phyloP scores from a whole-genome alignment of 1,140 invertebrate genomes.

The Pantala flavescens region DNA sequence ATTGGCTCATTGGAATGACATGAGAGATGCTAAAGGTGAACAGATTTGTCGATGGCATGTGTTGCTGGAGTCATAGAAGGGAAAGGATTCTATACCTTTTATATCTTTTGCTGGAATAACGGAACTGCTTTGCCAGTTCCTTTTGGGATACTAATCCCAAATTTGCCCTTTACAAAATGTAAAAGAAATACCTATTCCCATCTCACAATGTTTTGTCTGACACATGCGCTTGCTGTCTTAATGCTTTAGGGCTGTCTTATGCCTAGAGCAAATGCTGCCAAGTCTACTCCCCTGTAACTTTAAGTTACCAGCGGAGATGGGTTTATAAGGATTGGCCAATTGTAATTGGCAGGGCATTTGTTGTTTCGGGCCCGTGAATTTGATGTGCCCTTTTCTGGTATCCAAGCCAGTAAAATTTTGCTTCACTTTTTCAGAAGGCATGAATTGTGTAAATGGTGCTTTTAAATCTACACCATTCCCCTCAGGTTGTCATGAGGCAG shows the following conservation, averaged over 20 bases:
- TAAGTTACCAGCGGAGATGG: background rate
- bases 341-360: background rate
- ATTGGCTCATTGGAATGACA: conserved; percentile 87
- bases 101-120: too few relatives aligned
- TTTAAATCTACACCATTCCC: too few relatives aligned
- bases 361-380: background rate
- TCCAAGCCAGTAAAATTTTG: background rate
- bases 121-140: background rate
- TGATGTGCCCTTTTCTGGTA: background rate
- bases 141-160: background rate
- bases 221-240: background rate
- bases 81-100: background rate
- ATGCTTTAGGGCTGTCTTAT: background rate
- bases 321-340: background rate
- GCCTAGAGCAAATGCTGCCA: background rate
- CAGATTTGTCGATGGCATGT: conserved; percentile 67
- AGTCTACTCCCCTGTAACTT: background rate
- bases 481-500: too few relatives aligned
- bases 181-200: background rate
- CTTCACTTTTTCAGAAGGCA: background rate
- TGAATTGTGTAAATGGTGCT: background rate
- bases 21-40: conserved; percentile 59
- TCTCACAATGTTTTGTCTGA: background rate
- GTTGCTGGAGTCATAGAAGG: conserved; percentile 38
- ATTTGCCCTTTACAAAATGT: background rate